A percentile compares a stretch with the other conserved stretches of the same genome.
These are phyloP conservation scores for Poecilobothrus nobilitatus DNA, from an alignment of 2,888 invertebrate species.

Conservation along the genomic window DNA sequence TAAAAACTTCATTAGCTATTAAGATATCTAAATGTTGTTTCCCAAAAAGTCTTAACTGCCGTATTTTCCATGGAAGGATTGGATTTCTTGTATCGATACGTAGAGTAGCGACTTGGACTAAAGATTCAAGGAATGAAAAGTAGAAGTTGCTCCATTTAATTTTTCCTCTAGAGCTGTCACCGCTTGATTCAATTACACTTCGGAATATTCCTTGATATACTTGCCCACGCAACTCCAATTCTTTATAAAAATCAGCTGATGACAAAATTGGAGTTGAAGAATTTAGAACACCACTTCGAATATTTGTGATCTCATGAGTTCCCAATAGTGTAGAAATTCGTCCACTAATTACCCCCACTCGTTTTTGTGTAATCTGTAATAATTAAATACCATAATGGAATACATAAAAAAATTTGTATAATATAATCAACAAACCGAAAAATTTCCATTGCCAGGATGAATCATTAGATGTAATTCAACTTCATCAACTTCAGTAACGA, in stretches of 20 bases:
- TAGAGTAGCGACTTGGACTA: constrained; percentile 70
- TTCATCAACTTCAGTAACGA: constrained; percentile 55
- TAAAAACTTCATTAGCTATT: constrained; percentile 27
- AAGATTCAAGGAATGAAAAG: constrained; percentile 76
- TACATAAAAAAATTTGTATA: neutral
- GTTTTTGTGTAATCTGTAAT: constrained; percentile 52
- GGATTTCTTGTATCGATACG: constrained; percentile 57
- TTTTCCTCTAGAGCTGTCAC: constrained; percentile 30
- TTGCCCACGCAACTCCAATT: constrained; percentile 59
- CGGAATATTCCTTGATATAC: constrained; percentile 42
- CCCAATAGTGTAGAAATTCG: constrained; percentile 38
- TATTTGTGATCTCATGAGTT: constrained; percentile 33
- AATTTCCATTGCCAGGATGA: constrained; percentile 48
- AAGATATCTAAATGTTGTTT: constrained; percentile 48
- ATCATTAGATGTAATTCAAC: constrained; percentile 47
- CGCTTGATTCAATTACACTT: constrained; percentile 25
- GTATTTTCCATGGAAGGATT: constrained; percentile 63
- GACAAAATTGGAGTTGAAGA: constrained; percentile 35
- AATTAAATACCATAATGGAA: no score
- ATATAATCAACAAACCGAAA: constrained; percentile 41
- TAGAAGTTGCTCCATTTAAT: constrained; percentile 66
- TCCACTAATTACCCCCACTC: constrained; percentile 58
- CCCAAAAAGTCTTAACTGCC: constrained; percentile 57
- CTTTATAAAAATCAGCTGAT: constrained; percentile 56
- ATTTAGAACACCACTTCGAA: constrained; percentile 17